Conservation (phyloP, 2,888 invertebrate species). For the Tridacna crocea region DNA sequence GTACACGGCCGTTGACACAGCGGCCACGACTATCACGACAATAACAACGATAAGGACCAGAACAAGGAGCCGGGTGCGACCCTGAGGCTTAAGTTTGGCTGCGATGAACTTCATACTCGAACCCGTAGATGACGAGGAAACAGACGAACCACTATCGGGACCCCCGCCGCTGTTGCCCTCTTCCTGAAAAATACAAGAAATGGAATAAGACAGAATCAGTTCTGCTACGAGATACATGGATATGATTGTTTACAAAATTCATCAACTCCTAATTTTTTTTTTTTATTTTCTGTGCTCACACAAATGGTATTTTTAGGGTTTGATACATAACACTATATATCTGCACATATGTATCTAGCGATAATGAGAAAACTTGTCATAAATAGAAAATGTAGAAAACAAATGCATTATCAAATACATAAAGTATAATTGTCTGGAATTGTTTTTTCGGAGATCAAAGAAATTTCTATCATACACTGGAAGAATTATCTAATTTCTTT, state of each 20-base stretch:
- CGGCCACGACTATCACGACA: constrained; percentile 34
- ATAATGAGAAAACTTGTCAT: too few species aligned
- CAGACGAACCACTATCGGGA: constrained; percentile 47
- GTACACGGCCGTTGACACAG: constrained; percentile 34
- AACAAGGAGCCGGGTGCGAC: constrained; percentile 34
- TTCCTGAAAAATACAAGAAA: constrained; percentile 36
- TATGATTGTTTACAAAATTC: not conserved
- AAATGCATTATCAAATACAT: too few species aligned
- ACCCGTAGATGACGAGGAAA: constrained; percentile 41
- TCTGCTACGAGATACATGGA: not conserved
- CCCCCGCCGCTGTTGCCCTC: constrained; percentile 39
- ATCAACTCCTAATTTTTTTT: not conserved
- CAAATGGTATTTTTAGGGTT: not conserved
- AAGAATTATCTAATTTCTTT: too few species aligned
- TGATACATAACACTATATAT: not conserved
- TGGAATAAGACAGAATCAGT: not conserved
- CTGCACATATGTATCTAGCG: too few species aligned
- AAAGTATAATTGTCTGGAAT: too few species aligned
- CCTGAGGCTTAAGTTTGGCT: constrained; percentile 37
- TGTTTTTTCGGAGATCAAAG: too few species aligned
- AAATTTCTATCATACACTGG: too few species aligned
- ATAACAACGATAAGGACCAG: constrained; percentile 35
- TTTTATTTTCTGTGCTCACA: not conserved
- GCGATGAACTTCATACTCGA: constrained; percentile 50
- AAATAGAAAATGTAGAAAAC: too few species aligned